A percentile compares a stretch with the other conserved stretches of the same genome.
phyloP scores from a whole-genome alignment of 2,888 invertebrate genomes.

The Xestia xanthographa region DNA sequence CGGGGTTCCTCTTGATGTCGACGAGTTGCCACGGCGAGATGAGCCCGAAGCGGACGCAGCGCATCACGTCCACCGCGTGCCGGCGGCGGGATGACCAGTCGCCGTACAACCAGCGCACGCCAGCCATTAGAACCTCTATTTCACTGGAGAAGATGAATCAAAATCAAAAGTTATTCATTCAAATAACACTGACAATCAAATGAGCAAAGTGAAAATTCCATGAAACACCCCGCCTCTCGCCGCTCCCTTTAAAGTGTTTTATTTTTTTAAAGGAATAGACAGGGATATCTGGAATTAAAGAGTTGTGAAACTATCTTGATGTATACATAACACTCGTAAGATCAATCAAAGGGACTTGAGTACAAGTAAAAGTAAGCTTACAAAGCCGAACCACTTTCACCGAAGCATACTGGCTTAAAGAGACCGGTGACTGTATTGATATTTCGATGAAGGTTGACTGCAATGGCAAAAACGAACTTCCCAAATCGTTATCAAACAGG shows the following conservation, averaged over 20 bases:
- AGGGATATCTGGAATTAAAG: background rate
- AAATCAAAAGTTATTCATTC: background rate
- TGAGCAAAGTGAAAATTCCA: background rate
- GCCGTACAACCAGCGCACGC: constrained; percentile 94
- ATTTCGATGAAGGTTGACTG: constrained; percentile 30
- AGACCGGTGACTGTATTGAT: constrained; percentile 20
- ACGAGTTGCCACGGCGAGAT: constrained; percentile 95
- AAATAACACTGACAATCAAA: background rate
- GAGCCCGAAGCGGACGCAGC: constrained; percentile 94
- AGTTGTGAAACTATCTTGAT: constrained; percentile 4
- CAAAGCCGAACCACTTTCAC: constrained; percentile 29
- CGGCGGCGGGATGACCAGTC: constrained; percentile 92
- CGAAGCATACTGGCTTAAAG: constrained; percentile 7
- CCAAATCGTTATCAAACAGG: constrained; percentile 29
- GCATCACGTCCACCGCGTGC: constrained; percentile 91
- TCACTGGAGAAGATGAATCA: constrained; percentile 80
- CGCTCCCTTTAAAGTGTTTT: background rate
- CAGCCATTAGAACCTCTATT: constrained; percentile 95
- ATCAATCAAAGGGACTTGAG: background rate
- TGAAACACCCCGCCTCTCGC: background rate
- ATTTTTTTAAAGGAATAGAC: too few relatives aligned
- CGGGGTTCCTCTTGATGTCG: constrained; percentile 93
- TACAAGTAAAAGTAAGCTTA: constrained; percentile 15
- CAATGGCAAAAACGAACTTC: constrained; percentile 1
- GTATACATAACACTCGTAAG: too few relatives aligned